Evolutionary conservation across 2,797 vertebrate species (phyloP).

Genomic region (Psittacula derbiana): DNA sequence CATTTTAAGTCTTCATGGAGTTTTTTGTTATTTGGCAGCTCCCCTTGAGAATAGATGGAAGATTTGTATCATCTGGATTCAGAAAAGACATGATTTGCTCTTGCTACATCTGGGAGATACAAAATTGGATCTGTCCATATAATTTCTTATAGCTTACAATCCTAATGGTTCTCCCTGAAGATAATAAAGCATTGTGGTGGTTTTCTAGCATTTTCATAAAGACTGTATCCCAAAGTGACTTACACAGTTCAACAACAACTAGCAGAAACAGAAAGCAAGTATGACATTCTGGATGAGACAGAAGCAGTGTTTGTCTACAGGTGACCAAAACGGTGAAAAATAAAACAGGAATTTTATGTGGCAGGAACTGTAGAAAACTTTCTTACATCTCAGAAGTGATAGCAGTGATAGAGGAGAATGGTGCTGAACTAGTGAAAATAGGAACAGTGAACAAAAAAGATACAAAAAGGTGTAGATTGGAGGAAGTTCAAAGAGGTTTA

Average conservation of each 20-base stretch:
- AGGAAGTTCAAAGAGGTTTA: background rate
- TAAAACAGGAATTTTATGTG: background rate
- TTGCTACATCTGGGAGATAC: background rate
- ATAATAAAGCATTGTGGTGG: background rate
- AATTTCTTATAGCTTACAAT: background rate
- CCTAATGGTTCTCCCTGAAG: background rate
- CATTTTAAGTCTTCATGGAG: background rate
- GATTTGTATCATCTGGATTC: background rate
- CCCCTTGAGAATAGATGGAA: background rate
- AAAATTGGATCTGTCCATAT: background rate
- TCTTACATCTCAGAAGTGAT: background rate
- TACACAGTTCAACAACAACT: background rate
- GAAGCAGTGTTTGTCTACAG: background rate
- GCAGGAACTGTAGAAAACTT: background rate
- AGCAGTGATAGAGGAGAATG: background rate
- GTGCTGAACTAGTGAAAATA: background rate
- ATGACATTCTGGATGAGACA: background rate
- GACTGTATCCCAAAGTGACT: background rate
- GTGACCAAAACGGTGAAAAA: background rate
- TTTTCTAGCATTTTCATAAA: background rate
- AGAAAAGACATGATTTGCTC: background rate
- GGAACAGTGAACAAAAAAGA: background rate
- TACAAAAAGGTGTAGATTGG: background rate
- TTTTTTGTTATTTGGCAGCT: background rate
- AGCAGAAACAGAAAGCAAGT: background rate